phyloP scores from a whole-genome alignment of 2,113 vertebrate species.

The Anolis sagrei region DNA sequence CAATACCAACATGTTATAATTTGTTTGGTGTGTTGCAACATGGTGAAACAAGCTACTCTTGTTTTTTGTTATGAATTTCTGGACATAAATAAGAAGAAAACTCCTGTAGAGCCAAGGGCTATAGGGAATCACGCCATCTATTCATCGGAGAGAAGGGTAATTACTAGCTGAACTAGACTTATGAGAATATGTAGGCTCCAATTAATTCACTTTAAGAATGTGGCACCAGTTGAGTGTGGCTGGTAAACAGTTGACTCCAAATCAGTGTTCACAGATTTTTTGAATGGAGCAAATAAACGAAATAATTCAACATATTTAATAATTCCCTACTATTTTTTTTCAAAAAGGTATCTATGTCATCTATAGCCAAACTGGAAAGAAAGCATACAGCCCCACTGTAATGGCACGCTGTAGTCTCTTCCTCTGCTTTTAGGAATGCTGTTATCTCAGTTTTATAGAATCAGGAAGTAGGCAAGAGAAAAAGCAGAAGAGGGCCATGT shows the following conservation, averaged over 20 bases:
- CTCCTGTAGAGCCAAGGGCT: not conserved
- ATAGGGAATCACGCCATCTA: not conserved
- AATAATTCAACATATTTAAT: not conserved
- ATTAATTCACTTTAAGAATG: not conserved
- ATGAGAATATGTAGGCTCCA: not conserved
- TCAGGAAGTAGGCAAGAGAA: not conserved
- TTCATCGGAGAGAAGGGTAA: not conserved
- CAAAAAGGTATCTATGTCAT: not conserved
- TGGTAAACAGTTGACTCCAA: not conserved
- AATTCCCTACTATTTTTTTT: not conserved
- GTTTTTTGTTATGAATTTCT: not conserved
- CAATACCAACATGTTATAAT: not conserved
- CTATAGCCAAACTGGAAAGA: not conserved
- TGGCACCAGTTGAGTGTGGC: not conserved
- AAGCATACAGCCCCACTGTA: not conserved
- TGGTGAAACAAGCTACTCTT: not conserved
- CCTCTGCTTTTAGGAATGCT: not conserved
- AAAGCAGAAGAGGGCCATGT: not conserved
- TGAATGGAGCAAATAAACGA: not conserved
- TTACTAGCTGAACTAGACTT: not conserved
- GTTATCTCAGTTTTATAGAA: not conserved
- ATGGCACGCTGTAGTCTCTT: not conserved
- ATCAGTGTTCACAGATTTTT: not conserved
- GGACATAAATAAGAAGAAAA: not conserved
- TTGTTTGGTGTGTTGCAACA: not conserved